A percentile compares a stretch with the other conserved stretches of the same genome.
These are phyloP conservation scores for Phaonia tiefii DNA, from an alignment of 2,888 invertebrate species.

Conservation along the genomic window DNA sequence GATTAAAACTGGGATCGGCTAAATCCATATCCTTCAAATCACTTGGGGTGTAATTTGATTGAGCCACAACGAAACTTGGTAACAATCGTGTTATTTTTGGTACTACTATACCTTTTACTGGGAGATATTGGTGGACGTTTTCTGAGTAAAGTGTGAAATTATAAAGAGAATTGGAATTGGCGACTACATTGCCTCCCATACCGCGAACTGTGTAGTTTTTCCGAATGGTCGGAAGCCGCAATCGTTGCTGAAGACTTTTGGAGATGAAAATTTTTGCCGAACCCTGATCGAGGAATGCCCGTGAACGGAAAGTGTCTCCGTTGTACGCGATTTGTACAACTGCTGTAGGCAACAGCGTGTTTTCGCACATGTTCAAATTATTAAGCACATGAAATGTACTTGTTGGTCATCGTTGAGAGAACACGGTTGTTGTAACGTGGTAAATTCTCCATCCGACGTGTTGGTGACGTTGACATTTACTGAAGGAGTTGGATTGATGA, in stretches of 20 bases:
- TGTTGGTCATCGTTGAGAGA: too few species aligned
- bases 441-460: neutral
- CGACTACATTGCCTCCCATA: slow-evolving; percentile 15
- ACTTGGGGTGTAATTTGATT: neutral
- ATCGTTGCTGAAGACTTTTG: slow-evolving; percentile 13
- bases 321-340: neutral
- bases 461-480: neutral
- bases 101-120: slow-evolving; percentile 18
- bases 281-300: slow-evolving; percentile 29
- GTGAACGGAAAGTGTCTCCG: neutral
- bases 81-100: slow-evolving; percentile 24
- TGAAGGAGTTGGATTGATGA: too few species aligned
- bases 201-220: slow-evolving; percentile 11
- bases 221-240: neutral
- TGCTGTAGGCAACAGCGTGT: slow-evolving; percentile 17
- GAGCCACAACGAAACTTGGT: slow-evolving; percentile 2
- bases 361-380: too few species aligned
- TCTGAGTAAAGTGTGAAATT: neutral
- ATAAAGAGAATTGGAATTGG: slow-evolving; percentile 2
- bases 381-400: too few species aligned
- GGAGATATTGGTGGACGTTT: neutral
- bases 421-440: too few species aligned
- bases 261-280: slow-evolving; percentile 26
- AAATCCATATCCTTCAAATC: slow-evolving; percentile 8
- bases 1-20: too few species aligned